A percentile compares a stretch with the other conserved stretches of the same genome.
Evolutionary conservation across 2,797 vertebrate species (phyloP).

Genomic region (Syngnathus rostellatus): DNA sequence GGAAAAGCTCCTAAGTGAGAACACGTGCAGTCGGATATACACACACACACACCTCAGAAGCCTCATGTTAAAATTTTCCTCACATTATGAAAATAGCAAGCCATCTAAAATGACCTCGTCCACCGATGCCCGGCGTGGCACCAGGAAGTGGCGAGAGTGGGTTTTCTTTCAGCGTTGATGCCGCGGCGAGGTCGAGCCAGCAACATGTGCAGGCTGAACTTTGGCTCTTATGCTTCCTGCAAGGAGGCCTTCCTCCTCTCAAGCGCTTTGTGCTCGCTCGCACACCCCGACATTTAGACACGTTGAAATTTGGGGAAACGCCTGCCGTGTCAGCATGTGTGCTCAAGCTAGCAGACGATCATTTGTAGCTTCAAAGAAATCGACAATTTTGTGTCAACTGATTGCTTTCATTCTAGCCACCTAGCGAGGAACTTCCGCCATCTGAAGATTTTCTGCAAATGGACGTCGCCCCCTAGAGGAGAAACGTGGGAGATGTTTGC

Average conservation of each 20-base stretch:
- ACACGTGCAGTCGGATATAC: neutral
- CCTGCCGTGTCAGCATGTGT: slow-evolving; percentile 1
- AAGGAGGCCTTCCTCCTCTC: slow-evolving; percentile 37
- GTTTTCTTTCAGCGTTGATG: slow-evolving; percentile 41
- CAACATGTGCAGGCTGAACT: slow-evolving; percentile 72
- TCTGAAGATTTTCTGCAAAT: neutral
- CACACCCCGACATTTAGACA: slow-evolving; percentile 8
- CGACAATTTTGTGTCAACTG: neutral
- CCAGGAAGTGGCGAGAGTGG: slow-evolving; percentile 51
- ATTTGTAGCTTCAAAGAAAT: neutral
- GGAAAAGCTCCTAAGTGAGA: neutral
- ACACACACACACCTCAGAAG: neutral
- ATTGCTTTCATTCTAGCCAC: neutral
- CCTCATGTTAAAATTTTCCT: slow-evolving; percentile 21
- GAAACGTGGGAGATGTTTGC: neutral
- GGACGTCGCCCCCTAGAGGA: neutral
- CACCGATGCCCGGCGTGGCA: slow-evolving; percentile 36
- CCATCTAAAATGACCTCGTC: slow-evolving; percentile 49
- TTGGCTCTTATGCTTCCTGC: slow-evolving; percentile 60
- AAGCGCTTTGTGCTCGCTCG: slow-evolving; percentile 7
- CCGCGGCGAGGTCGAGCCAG: slow-evolving; percentile 48
- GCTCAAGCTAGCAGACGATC: neutral
- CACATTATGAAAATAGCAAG: slow-evolving; percentile 52
- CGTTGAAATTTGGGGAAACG: neutral
- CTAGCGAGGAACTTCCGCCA: neutral